Percentiles rank a stretch among this genome's conserved stretches.
phyloP scores from a whole-genome alignment of 1,140 invertebrate genomes.

The Rhopalosiphum maidis region DNA sequence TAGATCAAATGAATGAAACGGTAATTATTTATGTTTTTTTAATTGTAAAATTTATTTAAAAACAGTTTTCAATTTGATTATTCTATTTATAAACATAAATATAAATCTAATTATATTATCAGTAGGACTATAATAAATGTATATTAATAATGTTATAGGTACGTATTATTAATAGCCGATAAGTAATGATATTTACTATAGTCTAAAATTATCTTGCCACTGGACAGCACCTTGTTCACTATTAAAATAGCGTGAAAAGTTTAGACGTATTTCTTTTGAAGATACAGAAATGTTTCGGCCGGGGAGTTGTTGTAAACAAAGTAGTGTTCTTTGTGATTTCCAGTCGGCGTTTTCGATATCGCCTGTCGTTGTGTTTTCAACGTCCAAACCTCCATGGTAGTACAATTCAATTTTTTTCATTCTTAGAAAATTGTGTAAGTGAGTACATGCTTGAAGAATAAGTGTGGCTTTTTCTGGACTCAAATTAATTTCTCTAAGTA shows the following conservation, averaged over 20 bases:
- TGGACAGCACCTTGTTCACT: constrained; percentile 4
- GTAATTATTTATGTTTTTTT: too few relatives aligned
- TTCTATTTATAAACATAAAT: too few relatives aligned
- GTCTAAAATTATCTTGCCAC: too few relatives aligned
- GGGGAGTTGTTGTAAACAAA: background rate
- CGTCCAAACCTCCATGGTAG: constrained; percentile 16
- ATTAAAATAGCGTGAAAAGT: constrained; percentile 7
- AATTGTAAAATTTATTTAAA: too few relatives aligned
- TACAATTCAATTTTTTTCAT: background rate
- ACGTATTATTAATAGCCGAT: too few relatives aligned
- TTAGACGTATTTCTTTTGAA: constrained; percentile 8
- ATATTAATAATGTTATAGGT: too few relatives aligned
- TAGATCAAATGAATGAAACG: too few relatives aligned
- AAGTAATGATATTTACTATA: too few relatives aligned
- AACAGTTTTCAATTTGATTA: too few relatives aligned
- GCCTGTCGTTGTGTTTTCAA: background rate
- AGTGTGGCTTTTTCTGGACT: constrained; percentile 25
- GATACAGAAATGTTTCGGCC: constrained; percentile 15
- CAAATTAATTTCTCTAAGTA: constrained; percentile 1
- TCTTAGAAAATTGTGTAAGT: constrained; percentile 61
- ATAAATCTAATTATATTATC: too few relatives aligned
- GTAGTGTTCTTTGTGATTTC: background rate
- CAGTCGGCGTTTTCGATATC: background rate
- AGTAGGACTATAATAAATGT: too few relatives aligned
- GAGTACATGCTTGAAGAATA: constrained; percentile 52